Percentiles rank a stretch among this genome's conserved stretches.
Evolutionary conservation across 2,888 invertebrate genomes (phyloP).

Genomic region (Acanthopleura granulata): DNA sequence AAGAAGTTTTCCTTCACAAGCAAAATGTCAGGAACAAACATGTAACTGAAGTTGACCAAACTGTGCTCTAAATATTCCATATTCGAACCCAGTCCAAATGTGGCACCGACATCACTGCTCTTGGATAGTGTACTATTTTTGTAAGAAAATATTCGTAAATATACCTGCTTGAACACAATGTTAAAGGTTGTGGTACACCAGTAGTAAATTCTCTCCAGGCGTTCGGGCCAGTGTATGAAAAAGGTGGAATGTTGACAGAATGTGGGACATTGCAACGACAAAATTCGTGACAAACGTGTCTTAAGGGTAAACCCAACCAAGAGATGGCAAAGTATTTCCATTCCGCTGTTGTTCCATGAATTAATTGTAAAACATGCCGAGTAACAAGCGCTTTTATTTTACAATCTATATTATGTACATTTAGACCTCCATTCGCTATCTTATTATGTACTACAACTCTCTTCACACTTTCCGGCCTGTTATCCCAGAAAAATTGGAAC

Average conservation of each 20-base stretch:
- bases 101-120: background rate
- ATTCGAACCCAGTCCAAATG: background rate
- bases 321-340: slow-evolving; percentile 18
- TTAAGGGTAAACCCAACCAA: slow-evolving; percentile 13
- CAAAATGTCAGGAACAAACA: background rate
- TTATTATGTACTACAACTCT: background rate
- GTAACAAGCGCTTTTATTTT: background rate
- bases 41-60: slow-evolving; percentile 1
- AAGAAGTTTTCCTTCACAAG: background rate
- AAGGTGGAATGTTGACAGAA: background rate
- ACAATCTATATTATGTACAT: slow-evolving; percentile 1
- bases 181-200: background rate
- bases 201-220: background rate
- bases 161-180: background rate
- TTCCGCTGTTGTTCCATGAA: slow-evolving; percentile 9
- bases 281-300: background rate
- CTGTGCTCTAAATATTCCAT: background rate
- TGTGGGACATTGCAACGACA: background rate
- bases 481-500: slow-evolving; percentile 5
- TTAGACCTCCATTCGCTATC: background rate
- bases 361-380: slow-evolving; percentile 2
- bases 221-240: background rate
- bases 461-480: background rate
- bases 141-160: background rate
- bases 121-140: background rate